Conservation (phyloP, 2,888 invertebrate species). For the Helicoverpa assulta region DNA sequence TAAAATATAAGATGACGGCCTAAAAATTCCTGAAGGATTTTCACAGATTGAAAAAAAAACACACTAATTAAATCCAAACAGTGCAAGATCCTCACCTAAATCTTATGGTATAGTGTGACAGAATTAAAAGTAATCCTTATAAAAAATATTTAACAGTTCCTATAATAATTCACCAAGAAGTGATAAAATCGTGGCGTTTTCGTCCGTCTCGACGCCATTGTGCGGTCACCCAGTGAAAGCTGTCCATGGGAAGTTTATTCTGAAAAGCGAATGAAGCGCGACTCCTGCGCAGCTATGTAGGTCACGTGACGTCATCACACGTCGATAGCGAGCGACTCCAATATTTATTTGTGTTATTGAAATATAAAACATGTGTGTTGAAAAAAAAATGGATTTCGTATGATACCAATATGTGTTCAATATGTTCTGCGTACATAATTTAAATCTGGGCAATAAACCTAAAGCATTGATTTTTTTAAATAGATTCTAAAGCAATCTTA, state of each 20-base stretch:
- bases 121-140: no score
- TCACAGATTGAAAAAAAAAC: no score
- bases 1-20: no score
- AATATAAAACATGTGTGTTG: neutral
- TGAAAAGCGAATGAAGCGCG: slow-evolving; percentile 44
- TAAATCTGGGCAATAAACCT: neutral
- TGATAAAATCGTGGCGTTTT: slow-evolving; percentile 8
- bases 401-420: neutral
- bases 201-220: slow-evolving; percentile 24
- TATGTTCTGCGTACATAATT: neutral
- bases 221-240: slow-evolving; percentile 41
- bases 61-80: no score
- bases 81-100: no score
- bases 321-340: neutral
- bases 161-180: neutral
- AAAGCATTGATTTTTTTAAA: neutral
- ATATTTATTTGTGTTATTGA: slow-evolving; percentile 19
- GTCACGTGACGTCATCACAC: slow-evolving; percentile 41
- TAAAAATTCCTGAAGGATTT: no score
- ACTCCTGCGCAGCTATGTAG: slow-evolving; percentile 46
- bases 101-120: no score
- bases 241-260: slow-evolving; percentile 42
- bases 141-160: no score
- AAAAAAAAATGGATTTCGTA: neutral
- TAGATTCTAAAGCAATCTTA: neutral